phyloP scores from a whole-genome alignment of 1,140 invertebrate genomes.

The Oryzaephilus surinamensis region DNA sequence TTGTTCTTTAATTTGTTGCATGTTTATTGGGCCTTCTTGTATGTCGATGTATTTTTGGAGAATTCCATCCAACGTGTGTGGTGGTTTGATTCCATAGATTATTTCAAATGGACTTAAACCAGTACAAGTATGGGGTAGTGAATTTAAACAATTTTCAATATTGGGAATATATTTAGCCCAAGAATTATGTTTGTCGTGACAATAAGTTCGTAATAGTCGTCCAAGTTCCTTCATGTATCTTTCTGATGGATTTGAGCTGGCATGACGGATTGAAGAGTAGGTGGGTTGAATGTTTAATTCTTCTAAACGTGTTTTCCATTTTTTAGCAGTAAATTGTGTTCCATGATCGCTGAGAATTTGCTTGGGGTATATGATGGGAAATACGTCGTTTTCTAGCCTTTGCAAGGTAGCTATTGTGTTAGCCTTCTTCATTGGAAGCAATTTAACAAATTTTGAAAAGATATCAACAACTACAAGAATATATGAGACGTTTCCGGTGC shows the following conservation, averaged over 20 bases:
- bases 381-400: slow-evolving; percentile 13
- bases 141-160: slow-evolving; percentile 30
- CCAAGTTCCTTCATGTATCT: slow-evolving; percentile 29
- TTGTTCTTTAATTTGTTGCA: no score
- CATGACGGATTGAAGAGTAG: slow-evolving; percentile 26
- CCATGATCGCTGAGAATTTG: slow-evolving; percentile 18
- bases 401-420: slow-evolving; percentile 13
- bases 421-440: slow-evolving; percentile 27
- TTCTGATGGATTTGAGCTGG: slow-evolving; percentile 24
- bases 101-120: slow-evolving; percentile 30
- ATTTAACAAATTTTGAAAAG: slow-evolving; percentile 29
- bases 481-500: slow-evolving; percentile 15
- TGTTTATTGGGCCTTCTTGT: no score
- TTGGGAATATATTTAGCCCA: slow-evolving; percentile 16
- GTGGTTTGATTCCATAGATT: slow-evolving; percentile 23
- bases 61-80: no score
- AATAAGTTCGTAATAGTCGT: slow-evolving; percentile 25
- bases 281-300: slow-evolving; percentile 14
- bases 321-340: slow-evolving; percentile 14
- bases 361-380: slow-evolving; percentile 9
- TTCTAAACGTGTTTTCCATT: slow-evolving; percentile 15
- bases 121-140: slow-evolving; percentile 28
- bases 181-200: slow-evolving; percentile 14
- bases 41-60: no score
- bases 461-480: slow-evolving; percentile 28